Percentiles rank a stretch among this genome's conserved stretches.
These are phyloP conservation scores for Dendronephthya gigantea DNA, from an alignment of 64 coral and sea anemone species.

Conservation along the genomic window DNA sequence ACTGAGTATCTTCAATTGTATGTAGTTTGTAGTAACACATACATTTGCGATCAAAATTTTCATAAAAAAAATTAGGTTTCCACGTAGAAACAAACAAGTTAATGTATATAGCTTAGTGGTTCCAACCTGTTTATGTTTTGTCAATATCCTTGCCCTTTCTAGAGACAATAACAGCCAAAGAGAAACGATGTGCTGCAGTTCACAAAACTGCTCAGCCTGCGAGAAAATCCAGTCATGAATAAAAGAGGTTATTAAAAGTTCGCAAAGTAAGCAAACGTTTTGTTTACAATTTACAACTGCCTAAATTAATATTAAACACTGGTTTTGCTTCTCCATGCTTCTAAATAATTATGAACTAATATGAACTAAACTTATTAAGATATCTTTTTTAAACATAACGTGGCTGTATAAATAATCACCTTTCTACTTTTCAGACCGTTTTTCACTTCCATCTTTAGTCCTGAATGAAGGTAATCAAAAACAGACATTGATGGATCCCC, in stretches of 20 bases:
- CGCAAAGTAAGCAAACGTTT: too few relatives aligned
- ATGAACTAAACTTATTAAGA: too few relatives aligned
- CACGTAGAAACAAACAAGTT: neutral
- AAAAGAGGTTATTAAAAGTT: too few relatives aligned
- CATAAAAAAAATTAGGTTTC: neutral
- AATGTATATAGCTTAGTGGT: neutral
- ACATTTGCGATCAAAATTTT: neutral
- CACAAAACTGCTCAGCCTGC: slow-evolving; percentile 6
- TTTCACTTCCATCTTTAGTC: slow-evolving; percentile 3
- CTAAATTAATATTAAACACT: too few relatives aligned
- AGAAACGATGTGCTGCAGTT: neutral
- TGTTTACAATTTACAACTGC: too few relatives aligned
- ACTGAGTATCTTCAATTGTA: too few relatives aligned
- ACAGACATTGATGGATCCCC: slow-evolving; percentile 20
- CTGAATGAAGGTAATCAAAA: slow-evolving; percentile 22
- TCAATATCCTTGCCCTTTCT: neutral
- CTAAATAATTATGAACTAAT: too few relatives aligned
- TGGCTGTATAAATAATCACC: neutral
- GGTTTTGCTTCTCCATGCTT: too few relatives aligned
- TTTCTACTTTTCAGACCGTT: slow-evolving; percentile 24
- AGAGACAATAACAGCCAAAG: neutral
- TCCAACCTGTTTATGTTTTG: neutral
- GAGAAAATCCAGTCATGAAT: neutral
- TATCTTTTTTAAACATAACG: too few relatives aligned
- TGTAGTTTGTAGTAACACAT: too few relatives aligned